These are phyloP conservation scores for Actenoides hombroni DNA, from an alignment of 2,113 vertebrate genomes.

Conservation along the genomic window DNA sequence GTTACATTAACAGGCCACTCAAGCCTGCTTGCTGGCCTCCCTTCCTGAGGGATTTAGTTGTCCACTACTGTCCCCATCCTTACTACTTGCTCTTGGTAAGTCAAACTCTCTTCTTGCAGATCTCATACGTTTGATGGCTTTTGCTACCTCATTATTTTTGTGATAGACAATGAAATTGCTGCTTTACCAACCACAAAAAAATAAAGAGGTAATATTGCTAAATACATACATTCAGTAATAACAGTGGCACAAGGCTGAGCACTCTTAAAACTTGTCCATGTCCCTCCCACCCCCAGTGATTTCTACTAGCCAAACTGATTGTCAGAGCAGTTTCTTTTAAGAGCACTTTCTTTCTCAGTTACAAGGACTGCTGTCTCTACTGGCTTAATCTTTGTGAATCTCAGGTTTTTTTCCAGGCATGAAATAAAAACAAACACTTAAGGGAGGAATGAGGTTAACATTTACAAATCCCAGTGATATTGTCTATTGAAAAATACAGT, in stretches of 20 bases:
- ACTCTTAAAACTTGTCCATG: neutral
- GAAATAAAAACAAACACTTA: conserved; percentile 9
- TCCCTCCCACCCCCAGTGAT: neutral
- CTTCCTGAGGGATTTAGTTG: neutral
- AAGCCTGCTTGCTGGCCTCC: neutral
- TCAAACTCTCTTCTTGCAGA: neutral
- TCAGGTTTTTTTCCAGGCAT: neutral
- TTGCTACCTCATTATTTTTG: neutral
- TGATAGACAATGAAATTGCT: neutral
- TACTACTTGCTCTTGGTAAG: neutral
- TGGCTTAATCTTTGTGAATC: neutral
- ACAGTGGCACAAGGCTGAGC: neutral
- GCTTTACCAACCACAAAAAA: neutral
- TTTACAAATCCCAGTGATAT: conserved; percentile 39
- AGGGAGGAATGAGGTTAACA: conserved; percentile 18
- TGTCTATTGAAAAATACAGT: conserved; percentile 3
- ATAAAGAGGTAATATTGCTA: neutral
- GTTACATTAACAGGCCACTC: neutral
- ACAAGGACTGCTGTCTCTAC: neutral
- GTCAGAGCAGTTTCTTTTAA: neutral
- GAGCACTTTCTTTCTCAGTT: neutral
- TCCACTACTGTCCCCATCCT: neutral
- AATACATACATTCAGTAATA: neutral
- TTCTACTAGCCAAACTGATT: neutral
- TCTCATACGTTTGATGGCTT: neutral